Conservation (phyloP, 2,888 invertebrate genomes). For the Gari tellinella region DNA sequence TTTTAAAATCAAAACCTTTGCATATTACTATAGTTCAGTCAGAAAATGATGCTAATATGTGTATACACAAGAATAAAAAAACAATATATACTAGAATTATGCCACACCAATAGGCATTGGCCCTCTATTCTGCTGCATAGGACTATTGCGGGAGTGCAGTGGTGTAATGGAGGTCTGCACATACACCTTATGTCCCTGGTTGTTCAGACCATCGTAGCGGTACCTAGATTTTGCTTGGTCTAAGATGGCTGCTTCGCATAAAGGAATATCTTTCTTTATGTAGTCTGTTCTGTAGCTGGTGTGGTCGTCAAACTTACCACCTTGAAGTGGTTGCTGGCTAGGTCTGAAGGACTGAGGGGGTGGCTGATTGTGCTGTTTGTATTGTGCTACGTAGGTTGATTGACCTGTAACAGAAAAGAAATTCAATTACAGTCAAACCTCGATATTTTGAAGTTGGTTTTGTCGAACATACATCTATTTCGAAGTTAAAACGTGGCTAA, state of each 20-base stretch:
- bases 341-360: conserved; percentile 67
- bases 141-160: conserved; percentile 49
- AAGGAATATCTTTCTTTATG: conserved; percentile 69
- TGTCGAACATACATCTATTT: too few relatives aligned
- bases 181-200: conserved; percentile 81
- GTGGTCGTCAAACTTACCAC: conserved; percentile 75
- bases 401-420: conserved; percentile 64
- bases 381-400: conserved; percentile 78
- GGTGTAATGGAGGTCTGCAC: conserved; percentile 67
- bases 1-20: too few relatives aligned
- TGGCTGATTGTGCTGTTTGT: conserved; percentile 65
- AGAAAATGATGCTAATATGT: too few relatives aligned
- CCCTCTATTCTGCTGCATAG: conserved; percentile 52
- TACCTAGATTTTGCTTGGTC: conserved; percentile 72
- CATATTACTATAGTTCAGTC: too few relatives aligned
- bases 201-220: conserved; percentile 74
- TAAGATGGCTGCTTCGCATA: conserved; percentile 80
- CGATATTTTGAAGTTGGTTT: too few relatives aligned
- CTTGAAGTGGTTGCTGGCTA: conserved; percentile 57
- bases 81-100: conserved; percentile 31
- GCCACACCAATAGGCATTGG: conserved; percentile 62
- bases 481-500: too few relatives aligned
- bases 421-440: too few relatives aligned
- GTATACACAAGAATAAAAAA: too few relatives aligned
- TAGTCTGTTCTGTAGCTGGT: conserved; percentile 81